Conservation (phyloP, 1,140 invertebrate genomes). For the Neodiprion virginianus region DNA sequence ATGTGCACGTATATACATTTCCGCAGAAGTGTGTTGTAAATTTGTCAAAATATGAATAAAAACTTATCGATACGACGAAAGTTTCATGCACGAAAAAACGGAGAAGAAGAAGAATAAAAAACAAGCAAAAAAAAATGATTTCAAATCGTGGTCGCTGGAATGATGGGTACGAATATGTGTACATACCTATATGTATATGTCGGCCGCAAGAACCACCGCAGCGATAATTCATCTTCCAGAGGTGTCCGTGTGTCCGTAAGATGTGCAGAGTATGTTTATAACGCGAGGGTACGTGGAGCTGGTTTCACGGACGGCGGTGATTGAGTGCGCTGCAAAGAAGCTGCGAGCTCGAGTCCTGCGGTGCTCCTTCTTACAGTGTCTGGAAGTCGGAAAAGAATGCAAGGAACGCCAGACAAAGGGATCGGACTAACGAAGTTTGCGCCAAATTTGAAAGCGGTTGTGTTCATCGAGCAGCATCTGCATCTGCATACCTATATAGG, state of each 20-base stretch:
- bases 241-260: neutral
- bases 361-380: neutral
- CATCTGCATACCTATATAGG: conserved; percentile 8
- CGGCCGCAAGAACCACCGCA: neutral
- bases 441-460: neutral
- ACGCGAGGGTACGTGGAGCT: neutral
- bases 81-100: no score
- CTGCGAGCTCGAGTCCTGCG: neutral
- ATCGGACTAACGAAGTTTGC: neutral
- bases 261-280: neutral
- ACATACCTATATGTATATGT: no score
- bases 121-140: no score
- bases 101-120: no score
- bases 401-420: neutral
- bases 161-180: no score
- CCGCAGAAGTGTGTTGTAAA: no score
- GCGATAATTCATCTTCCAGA: neutral
- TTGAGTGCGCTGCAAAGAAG: neutral
- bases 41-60: no score
- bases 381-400: neutral
- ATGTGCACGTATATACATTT: no score
- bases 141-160: no score
- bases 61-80: no score
- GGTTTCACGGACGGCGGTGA: neutral
- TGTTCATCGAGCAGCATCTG: neutral